These are phyloP conservation scores for Nomada goodeniana DNA, from an alignment of 2,888 invertebrate genomes.

Conservation along the genomic window DNA sequence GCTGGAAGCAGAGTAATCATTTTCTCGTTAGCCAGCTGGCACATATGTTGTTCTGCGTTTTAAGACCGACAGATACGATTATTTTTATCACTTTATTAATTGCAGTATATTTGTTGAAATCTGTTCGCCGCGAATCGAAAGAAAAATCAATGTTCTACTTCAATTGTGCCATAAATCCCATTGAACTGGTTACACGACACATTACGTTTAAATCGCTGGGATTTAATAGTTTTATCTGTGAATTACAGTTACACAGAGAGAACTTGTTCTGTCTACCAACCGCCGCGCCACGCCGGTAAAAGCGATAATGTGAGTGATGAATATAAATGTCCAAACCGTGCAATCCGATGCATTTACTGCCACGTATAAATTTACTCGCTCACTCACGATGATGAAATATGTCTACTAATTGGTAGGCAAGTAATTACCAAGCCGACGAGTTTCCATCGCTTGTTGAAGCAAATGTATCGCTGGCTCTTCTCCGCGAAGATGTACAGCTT, in stretches of 20 bases:
- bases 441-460: slow-evolving; percentile 90
- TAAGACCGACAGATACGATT: not conserved
- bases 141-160: not conserved
- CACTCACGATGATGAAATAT: slow-evolving; percentile 48
- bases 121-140: no score
- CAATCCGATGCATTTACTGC: slow-evolving; percentile 35
- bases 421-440: slow-evolving; percentile 88
- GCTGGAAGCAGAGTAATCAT: slow-evolving; percentile 83
- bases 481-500: slow-evolving; percentile 89
- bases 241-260: slow-evolving; percentile 24
- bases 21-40: not conserved
- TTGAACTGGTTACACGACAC: slow-evolving; percentile 5
- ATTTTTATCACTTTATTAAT: not conserved
- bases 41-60: not conserved
- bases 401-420: slow-evolving; percentile 60
- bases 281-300: not conserved
- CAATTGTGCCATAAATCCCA: slow-evolving; percentile 67
- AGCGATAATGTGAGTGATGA: slow-evolving; percentile 35
- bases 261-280: not conserved
- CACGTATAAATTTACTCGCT: slow-evolving; percentile 51
- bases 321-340: slow-evolving; percentile 44
- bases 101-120: no score
- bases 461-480: slow-evolving; percentile 90
- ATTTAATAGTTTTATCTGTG: slow-evolving; percentile 26
- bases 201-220: slow-evolving; percentile 9